These are phyloP conservation scores for Menidia menidia DNA, from an alignment of 2,797 vertebrate genomes.

Conservation along the genomic window DNA sequence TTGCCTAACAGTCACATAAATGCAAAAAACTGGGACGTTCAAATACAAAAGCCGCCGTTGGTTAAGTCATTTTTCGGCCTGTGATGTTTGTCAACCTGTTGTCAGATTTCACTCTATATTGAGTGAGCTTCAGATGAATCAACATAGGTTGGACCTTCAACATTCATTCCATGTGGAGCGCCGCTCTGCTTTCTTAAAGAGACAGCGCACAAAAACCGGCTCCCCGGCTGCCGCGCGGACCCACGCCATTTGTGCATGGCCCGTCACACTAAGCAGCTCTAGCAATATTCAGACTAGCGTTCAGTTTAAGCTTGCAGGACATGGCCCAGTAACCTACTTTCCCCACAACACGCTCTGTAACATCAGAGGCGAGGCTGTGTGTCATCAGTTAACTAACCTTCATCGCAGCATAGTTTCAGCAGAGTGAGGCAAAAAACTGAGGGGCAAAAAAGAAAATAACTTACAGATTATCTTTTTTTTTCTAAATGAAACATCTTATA, in stretches of 20 bases:
- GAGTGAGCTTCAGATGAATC: slow-evolving; percentile 62
- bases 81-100: slow-evolving; percentile 49
- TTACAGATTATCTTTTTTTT: neutral
- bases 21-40: slow-evolving; percentile 5
- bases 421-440: slow-evolving; percentile 37
- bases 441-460: slow-evolving; percentile 20
- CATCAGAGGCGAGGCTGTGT: slow-evolving; percentile 77
- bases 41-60: neutral
- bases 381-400: slow-evolving; percentile 83
- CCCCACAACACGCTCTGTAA: slow-evolving; percentile 81
- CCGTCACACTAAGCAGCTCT: slow-evolving; percentile 82
- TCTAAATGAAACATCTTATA: too few relatives aligned
- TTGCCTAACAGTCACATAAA: neutral
- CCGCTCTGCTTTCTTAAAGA: slow-evolving; percentile 78
- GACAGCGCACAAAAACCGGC: slow-evolving; percentile 51
- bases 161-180: slow-evolving; percentile 63
- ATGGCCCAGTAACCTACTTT: slow-evolving; percentile 89
- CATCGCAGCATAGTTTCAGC: slow-evolving; percentile 55
- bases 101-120: slow-evolving; percentile 60
- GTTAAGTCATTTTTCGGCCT: slow-evolving; percentile 31
- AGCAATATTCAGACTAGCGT: slow-evolving; percentile 80
- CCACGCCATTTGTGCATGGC: slow-evolving; percentile 84
- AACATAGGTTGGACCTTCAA: slow-evolving; percentile 69
- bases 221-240: slow-evolving; percentile 29
- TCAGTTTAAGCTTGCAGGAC: slow-evolving; percentile 85